phyloP scores from a whole-genome alignment of 2,888 invertebrate species.

The Epiblema foenella region DNA sequence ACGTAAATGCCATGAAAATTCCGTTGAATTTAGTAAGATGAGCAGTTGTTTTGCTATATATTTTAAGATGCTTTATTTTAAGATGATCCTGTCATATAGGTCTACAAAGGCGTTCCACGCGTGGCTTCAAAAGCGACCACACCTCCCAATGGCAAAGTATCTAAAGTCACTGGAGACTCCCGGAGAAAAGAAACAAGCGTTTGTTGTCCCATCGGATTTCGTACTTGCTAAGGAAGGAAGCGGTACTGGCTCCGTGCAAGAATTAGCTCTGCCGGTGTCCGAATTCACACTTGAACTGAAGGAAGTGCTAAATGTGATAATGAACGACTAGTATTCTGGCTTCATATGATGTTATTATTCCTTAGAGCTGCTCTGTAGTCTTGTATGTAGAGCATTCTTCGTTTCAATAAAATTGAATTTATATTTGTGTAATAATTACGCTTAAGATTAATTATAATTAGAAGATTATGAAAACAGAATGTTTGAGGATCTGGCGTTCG shows the following conservation, averaged over 20 bases:
- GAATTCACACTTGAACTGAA: slow-evolving; percentile 74
- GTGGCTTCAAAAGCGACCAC: slow-evolving; percentile 66
- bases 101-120: slow-evolving; percentile 75
- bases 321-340: slow-evolving; percentile 58
- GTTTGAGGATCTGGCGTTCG: too few species aligned
- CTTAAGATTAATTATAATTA: too few species aligned
- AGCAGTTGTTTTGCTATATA: too few species aligned
- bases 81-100: slow-evolving; percentile 52
- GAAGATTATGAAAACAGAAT: too few species aligned
- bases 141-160: slow-evolving; percentile 70
- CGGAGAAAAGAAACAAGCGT: slow-evolving; percentile 67
- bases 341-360: not conserved
- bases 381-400: not conserved
- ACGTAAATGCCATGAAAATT: too few species aligned
- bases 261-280: slow-evolving; percentile 73
- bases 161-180: slow-evolving; percentile 54
- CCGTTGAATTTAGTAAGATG: too few species aligned
- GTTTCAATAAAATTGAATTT: not conserved
- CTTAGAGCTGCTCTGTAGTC: not conserved
- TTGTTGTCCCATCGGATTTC: slow-evolving; percentile 75
- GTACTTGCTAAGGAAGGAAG: slow-evolving; percentile 59
- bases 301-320: slow-evolving; percentile 71
- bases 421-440: not conserved
- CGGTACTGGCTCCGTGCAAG: slow-evolving; percentile 54
- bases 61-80: slow-evolving; percentile 34